phyloP scores from a whole-genome alignment of 2,888 invertebrate genomes.

The Phasia obesa region DNA sequence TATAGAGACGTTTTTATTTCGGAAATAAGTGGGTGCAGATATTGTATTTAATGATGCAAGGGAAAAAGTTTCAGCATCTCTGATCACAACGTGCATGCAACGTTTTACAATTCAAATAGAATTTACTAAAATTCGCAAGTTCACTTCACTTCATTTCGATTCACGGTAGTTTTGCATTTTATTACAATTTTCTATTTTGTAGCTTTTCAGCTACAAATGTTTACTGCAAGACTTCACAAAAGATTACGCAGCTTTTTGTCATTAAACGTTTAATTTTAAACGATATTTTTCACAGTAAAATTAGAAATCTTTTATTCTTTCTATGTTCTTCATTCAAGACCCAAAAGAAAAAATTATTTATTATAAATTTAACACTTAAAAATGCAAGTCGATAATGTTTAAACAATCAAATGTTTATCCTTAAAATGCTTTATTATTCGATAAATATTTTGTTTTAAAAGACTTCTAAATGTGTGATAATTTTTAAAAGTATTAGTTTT shows the following conservation, averaged over 20 bases:
- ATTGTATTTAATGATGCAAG: too few relatives aligned
- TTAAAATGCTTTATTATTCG: neutral
- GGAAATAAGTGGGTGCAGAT: too few relatives aligned
- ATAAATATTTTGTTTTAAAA: too few relatives aligned
- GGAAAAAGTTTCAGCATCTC: slow-evolving; percentile 28
- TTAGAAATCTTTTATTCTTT: neutral
- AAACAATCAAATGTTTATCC: neutral
- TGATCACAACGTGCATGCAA: slow-evolving; percentile 9
- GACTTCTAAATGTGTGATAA: too few relatives aligned
- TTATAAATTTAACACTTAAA: too few relatives aligned
- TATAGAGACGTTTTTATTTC: too few relatives aligned
- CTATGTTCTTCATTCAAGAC: neutral
- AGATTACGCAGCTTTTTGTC: neutral
- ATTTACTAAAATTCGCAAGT: slow-evolving; percentile 46
- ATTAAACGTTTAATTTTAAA: slow-evolving; percentile 17
- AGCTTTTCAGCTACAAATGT: slow-evolving; percentile 26
- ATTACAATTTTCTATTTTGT: slow-evolving; percentile 22
- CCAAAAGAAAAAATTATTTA: too few relatives aligned
- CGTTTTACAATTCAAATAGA: slow-evolving; percentile 40
- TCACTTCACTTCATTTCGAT: slow-evolving; percentile 42
- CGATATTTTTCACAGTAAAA: neutral
- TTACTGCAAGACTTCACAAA: slow-evolving; percentile 10
- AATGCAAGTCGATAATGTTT: too few relatives aligned
- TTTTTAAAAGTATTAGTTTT: too few relatives aligned
- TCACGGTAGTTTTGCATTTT: slow-evolving; percentile 28